Percentiles rank a stretch among this genome's conserved stretches.
phyloP scores from a whole-genome alignment of 2,113 vertebrate species.

The Anguilla japonica region DNA sequence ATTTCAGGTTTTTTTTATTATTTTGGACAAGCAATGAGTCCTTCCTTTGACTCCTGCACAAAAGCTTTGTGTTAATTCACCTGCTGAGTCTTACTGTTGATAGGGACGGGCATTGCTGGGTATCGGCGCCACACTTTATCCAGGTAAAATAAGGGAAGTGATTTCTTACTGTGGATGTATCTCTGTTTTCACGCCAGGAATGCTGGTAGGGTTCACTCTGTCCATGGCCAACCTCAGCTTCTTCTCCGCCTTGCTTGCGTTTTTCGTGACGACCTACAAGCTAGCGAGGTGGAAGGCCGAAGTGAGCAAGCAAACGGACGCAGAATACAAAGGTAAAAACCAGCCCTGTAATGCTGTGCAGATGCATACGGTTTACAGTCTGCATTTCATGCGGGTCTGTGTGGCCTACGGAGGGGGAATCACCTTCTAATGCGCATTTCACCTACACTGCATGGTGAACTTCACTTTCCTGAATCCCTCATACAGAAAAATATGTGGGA shows the following conservation, averaged over 20 bases:
- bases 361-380: no score
- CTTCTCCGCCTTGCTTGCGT: slow-evolving; percentile 82
- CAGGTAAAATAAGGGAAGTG: not conserved
- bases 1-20: no score
- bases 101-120: not conserved
- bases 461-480: no score
- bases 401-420: no score
- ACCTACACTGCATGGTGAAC: not conserved
- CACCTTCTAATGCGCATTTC: no score
- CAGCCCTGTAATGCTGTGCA: not conserved
- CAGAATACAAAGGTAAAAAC: slow-evolving; percentile 88
- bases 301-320: slow-evolving; percentile 82
- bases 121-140: not conserved
- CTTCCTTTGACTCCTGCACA: no score
- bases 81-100: not conserved
- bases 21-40: no score
- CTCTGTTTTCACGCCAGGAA: slow-evolving; percentile 62
- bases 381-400: no score
- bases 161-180: not conserved
- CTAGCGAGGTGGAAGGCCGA: slow-evolving; percentile 89
- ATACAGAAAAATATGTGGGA: no score
- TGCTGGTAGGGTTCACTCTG: slow-evolving; percentile 90
- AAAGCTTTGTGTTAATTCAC: no score
- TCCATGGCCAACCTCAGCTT: slow-evolving; percentile 94
- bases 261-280: slow-evolving; percentile 89